Conservation (phyloP, 2,888 invertebrate genomes). For the Thumatha senex region DNA sequence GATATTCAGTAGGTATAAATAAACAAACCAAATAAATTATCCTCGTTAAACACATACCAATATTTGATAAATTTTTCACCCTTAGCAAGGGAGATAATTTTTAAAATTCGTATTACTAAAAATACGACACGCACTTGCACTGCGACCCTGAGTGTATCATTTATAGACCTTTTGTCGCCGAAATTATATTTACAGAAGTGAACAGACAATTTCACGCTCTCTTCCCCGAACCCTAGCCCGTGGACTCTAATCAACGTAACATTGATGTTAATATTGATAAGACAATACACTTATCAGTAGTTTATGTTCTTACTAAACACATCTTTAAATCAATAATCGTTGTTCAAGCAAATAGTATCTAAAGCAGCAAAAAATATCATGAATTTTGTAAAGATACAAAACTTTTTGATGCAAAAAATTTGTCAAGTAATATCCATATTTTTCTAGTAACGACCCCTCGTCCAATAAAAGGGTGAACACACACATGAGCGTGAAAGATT, state of each 20-base stretch:
- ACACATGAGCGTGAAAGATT: constrained; percentile 84
- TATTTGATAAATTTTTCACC: constrained; percentile 19
- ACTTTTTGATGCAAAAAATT: background rate
- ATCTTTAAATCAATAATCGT: too few relatives aligned
- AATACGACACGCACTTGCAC: constrained; percentile 66
- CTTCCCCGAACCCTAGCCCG: constrained; percentile 75
- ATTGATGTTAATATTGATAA: constrained; percentile 55
- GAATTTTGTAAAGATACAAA: too few relatives aligned
- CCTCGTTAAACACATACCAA: background rate
- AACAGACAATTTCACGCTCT: constrained; percentile 84
- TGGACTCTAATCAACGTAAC: constrained; percentile 75
- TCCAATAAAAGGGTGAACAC: constrained; percentile 77
- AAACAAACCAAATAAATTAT: constrained; percentile 13
- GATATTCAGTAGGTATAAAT: background rate
- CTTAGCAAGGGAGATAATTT: constrained; percentile 52
- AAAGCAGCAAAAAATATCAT: too few relatives aligned
- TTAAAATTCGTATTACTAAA: constrained; percentile 68
- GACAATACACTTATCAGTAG: constrained; percentile 4
- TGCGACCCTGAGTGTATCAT: constrained; percentile 76
- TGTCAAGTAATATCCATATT: constrained; percentile 45
- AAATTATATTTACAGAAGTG: constrained; percentile 84
- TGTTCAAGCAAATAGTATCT: too few relatives aligned
- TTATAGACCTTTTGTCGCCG: constrained; percentile 82
- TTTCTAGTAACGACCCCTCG: constrained; percentile 51
- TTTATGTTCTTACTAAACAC: too few relatives aligned